Conservation (phyloP, 2,797 vertebrate genomes). For the Propithecus perrieri region DNA sequence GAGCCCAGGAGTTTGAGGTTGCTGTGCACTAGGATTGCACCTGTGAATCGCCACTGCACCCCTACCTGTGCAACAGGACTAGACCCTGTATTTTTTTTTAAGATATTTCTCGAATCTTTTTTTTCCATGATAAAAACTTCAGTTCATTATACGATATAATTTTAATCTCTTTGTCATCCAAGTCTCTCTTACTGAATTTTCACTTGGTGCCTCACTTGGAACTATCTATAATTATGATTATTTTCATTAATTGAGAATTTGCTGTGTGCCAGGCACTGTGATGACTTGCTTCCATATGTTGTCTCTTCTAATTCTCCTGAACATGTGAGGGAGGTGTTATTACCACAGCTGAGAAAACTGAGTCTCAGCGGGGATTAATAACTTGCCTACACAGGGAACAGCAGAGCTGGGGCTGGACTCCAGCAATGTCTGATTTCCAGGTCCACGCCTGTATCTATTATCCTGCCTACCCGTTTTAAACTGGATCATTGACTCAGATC, state of each 20-base stretch:
- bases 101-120: background rate
- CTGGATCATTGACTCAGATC: background rate
- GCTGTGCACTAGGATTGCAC: background rate
- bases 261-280: background rate
- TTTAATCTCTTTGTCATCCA: background rate
- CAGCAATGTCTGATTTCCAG: background rate
- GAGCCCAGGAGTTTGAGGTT: background rate
- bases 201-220: background rate
- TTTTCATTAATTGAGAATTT: background rate
- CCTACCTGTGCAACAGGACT: background rate
- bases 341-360: background rate
- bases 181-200: background rate
- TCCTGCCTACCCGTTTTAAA: background rate
- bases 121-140: background rate
- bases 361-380: background rate
- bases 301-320: background rate
- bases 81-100: background rate
- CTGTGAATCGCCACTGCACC: background rate
- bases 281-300: background rate
- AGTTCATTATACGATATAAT: background rate
- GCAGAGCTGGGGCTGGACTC: background rate
- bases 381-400: background rate
- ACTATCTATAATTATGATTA: background rate
- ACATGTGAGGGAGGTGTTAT: background rate
- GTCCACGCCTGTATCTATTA: rapidly evolving